Evolutionary conservation across 2,888 invertebrate genomes (phyloP), one percentile per base, ranked within the genome.

Genomic region (Spialia ferax): DNA sequence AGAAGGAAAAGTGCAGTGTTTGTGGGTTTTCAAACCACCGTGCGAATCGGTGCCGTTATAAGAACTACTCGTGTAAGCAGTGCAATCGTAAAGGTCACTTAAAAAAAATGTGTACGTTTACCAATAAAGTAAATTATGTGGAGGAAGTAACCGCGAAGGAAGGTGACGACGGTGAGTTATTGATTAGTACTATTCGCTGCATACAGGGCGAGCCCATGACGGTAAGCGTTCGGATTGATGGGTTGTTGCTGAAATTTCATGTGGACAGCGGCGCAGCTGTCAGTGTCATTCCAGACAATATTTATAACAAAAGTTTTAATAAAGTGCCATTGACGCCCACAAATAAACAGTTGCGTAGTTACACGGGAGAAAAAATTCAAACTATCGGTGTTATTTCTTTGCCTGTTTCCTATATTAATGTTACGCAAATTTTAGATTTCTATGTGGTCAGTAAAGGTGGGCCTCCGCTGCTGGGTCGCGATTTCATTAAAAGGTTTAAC

Each of bases 201-300:
- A 8, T 38, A 2, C 48, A 50, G 10, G 69, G 68, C 11, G 56
- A 61, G 23, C 71, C 71, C 8, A 73, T 73, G 71, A 67, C 68
- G n/a, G 71, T 70, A 23, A 55, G 60, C 8, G 68, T 74, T 15
- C 8, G 0, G 22, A 18, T 72, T 18, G 26, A 63, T 62, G 72
- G 67, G 11, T 10, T 60, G 22, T 20, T 45, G 55, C 68, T 73
- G 32, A 68, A 73, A 52, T 70, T 74, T 38, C 60, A 71, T 57
- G 60, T 72, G 13, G 74, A 72, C 55, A 72, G 74, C 50, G 72
- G 72, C 4, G 73, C 72, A 3, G 70, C 70, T 11, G 74, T 71
- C 6, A 71, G 69, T 18, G 50, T 72, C 22, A 71, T 74, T 48
- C 69, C 71, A 1, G 48, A 72, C 18, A 23, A 69, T 52, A 63